phyloP scores from a whole-genome alignment of 2,888 invertebrate genomes.

The Ommatoiulus sabulosus region DNA sequence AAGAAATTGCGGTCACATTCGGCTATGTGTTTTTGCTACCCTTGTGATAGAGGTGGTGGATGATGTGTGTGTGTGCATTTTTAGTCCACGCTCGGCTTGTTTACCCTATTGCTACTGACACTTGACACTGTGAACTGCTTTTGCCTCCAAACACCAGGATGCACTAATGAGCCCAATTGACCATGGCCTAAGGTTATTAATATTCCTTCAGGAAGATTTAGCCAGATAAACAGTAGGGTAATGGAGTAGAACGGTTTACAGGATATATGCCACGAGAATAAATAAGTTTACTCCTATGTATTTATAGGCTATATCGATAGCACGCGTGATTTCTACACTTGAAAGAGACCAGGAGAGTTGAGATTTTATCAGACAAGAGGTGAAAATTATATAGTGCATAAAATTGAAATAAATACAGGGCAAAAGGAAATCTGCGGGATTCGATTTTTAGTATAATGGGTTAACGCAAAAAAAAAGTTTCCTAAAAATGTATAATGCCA shows the following conservation, averaged over 20 bases:
- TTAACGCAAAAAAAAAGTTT: neutral
- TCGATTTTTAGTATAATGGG: neutral
- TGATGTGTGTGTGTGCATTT: neutral
- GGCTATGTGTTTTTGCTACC: neutral
- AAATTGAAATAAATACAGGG: neutral
- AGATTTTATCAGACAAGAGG: neutral
- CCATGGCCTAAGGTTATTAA: slow-evolving; percentile 31
- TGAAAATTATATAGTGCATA: slow-evolving; percentile 8
- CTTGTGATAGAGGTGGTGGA: neutral
- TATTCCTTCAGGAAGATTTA: slow-evolving; percentile 15
- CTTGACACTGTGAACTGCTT: slow-evolving; percentile 25
- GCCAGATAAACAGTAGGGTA: slow-evolving; percentile 24
- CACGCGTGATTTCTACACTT: neutral
- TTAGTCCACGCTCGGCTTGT: neutral
- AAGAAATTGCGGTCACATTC: slow-evolving; percentile 31
- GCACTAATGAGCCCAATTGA: slow-evolving; percentile 29
- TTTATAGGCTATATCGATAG: neutral
- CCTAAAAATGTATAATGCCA: neutral
- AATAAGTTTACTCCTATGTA: neutral
- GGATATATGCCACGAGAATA: neutral
- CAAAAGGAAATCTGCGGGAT: slow-evolving; percentile 2
- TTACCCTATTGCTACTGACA: slow-evolving; percentile 10
- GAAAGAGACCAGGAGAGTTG: neutral
- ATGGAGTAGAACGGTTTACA: slow-evolving; percentile 30
- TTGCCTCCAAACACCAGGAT: slow-evolving; percentile 30